phyloP scores from a whole-genome alignment of 2,888 invertebrate species.

The Melanargia galathea region DNA sequence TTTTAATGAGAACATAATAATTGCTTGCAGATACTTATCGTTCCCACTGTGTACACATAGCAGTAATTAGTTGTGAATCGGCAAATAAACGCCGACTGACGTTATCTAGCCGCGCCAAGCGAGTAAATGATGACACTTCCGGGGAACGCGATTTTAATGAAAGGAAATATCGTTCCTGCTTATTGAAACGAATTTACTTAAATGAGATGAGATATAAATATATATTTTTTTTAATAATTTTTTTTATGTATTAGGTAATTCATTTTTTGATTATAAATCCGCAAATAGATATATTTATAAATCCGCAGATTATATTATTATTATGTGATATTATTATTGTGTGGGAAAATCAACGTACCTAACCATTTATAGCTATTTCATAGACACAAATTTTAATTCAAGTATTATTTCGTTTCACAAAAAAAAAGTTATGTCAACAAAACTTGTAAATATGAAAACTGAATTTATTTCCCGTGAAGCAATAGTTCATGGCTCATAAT shows the following conservation, averaged over 20 bases:
- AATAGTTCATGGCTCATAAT: conserved; percentile 8
- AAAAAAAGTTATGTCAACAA: not conserved
- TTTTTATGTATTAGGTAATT: too few relatives aligned
- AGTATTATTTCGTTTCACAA: not conserved
- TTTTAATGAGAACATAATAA: conserved; percentile 2
- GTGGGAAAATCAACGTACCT: not conserved
- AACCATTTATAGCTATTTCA: too few relatives aligned
- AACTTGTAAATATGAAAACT: not conserved
- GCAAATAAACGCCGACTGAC: not conserved
- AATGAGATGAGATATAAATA: too few relatives aligned
- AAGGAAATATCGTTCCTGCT: not conserved
- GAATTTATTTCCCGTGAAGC: conserved; percentile 11
- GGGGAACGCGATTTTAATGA: conserved; percentile 9
- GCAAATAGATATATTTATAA: too few relatives aligned
- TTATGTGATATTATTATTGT: too few relatives aligned
- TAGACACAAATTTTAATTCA: too few relatives aligned
- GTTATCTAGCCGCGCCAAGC: not conserved
- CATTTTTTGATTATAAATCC: too few relatives aligned
- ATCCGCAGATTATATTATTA: too few relatives aligned
- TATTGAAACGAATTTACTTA: not conserved
- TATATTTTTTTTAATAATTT: too few relatives aligned
- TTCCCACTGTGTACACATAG: not conserved
- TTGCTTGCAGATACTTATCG: not conserved
- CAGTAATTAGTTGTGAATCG: conserved; percentile 11
- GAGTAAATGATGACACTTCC: not conserved